A percentile compares a stretch with the other conserved stretches of the same genome.
phyloP scores from a whole-genome alignment of 2,113 vertebrate genomes.

The Ptychochromis oligacanthus region DNA sequence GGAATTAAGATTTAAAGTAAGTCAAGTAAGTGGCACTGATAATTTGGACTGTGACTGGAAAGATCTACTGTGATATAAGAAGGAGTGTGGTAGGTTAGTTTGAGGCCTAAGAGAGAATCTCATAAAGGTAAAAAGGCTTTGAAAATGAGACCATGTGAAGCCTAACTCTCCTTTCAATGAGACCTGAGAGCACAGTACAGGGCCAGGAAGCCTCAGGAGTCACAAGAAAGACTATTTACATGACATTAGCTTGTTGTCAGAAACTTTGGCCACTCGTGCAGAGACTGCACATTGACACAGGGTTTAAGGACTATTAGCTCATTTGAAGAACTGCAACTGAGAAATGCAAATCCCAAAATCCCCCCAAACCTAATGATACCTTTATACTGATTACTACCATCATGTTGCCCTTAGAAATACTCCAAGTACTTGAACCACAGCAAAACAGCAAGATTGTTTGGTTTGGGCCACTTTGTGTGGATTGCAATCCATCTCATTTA shows the following conservation, averaged over 20 bases:
- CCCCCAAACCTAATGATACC: neutral
- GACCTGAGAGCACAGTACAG: neutral
- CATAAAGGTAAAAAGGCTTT: neutral
- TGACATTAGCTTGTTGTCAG: neutral
- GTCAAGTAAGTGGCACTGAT: neutral
- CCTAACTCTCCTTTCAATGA: neutral
- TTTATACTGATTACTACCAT: neutral
- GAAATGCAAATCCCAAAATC: neutral
- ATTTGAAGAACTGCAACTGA: neutral
- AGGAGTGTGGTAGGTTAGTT: neutral
- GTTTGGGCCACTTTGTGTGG: neutral
- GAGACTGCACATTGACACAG: neutral
- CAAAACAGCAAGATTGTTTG: slow-evolving; percentile 3
- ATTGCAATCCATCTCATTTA: slow-evolving; percentile 7
- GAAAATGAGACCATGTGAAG: neutral
- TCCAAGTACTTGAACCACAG: neutral
- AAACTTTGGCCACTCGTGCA: neutral
- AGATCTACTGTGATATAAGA: neutral
- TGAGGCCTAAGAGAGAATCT: neutral
- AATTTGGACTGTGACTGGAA: neutral
- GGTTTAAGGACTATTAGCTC: slow-evolving; percentile 3
- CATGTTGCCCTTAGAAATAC: neutral
- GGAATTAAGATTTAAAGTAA: neutral
- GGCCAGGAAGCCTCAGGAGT: neutral
- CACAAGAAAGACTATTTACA: neutral